These are phyloP conservation scores for Drosophila ustulata DNA, from an alignment of 2,888 invertebrate species.

Conservation along the genomic window DNA sequence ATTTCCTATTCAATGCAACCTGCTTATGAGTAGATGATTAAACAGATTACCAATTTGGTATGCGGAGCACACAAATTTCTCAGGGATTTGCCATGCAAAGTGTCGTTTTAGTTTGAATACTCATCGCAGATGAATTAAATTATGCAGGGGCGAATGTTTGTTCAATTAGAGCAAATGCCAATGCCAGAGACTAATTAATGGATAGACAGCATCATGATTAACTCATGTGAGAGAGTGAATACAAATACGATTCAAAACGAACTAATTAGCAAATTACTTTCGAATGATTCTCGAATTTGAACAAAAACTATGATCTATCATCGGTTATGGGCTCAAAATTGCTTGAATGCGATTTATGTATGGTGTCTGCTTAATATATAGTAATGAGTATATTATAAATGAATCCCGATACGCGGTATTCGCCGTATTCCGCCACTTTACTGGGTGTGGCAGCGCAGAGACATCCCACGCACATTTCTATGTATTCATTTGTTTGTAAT, in stretches of 20 bases:
- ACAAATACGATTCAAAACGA: slow-evolving; percentile 28
- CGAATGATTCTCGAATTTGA: slow-evolving; percentile 11
- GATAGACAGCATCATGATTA: slow-evolving; percentile 35
- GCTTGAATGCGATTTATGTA: slow-evolving; percentile 44
- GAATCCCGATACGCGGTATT: background rate
- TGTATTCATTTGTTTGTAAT: slow-evolving; percentile 78
- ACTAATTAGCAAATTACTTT: slow-evolving; percentile 73
- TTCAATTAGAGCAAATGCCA: slow-evolving; percentile 59
- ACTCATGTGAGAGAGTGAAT: slow-evolving; percentile 19
- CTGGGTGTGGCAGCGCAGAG: slow-evolving; percentile 1
- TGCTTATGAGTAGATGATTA: slow-evolving; percentile 10
- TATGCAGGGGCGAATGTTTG: slow-evolving; percentile 62
- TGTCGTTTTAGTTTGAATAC: slow-evolving; percentile 60
- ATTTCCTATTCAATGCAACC: background rate
- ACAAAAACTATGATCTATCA: slow-evolving; percentile 2
- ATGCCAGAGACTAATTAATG: slow-evolving; percentile 61
- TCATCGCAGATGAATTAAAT: slow-evolving; percentile 37
- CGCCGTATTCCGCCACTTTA: background rate
- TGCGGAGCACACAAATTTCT: background rate
- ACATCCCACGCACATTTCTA: slow-evolving; percentile 45
- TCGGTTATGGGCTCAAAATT: background rate
- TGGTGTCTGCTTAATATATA: slow-evolving; percentile 36
- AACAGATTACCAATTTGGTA: slow-evolving; percentile 14
- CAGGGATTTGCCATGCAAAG: slow-evolving; percentile 11
- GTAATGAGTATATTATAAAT: slow-evolving; percentile 15